Evolutionary conservation across 37 sponge, comb jelly and placozoan genomes (phyloP), one percentile per base, ranked within the genome.

Genomic region (Tethya wilhelma): DNA sequence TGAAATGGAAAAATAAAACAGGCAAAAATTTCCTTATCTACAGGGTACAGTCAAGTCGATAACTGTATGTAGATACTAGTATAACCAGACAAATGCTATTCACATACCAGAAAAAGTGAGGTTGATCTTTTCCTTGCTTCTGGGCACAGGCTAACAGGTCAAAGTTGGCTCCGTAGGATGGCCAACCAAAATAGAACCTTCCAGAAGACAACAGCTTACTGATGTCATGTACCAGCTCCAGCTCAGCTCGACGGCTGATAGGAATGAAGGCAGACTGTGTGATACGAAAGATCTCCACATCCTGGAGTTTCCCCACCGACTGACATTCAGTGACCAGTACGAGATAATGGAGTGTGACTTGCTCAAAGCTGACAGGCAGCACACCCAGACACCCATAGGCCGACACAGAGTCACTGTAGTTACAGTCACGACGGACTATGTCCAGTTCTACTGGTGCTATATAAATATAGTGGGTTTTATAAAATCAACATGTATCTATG

Each of bases 361-460:
- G 72, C 32, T 39, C 70, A 8, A 37, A 37, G 31, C 62, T 63
- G 22, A 83, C 73, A 4, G 22, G 63, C 41, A 95, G 70, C 3
- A 95, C 92, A 2, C 95, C 95, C 49, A 95, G 86, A 71, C 79
- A 85, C 0, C 86, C 86, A 69, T 89, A 85, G 17, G 95, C 89
- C 22, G 79, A 59, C 36, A 80, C 38, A 23, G 63, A 44, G 14
- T 91, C 89, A 12, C 62, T 33, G 71, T 91, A 88, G 26, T 31
- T 32, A 41, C 39, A 34, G 17, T 85, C 77, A 38, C 78, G 82
- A 0, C 79, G 71, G 14, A 91, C 30, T n/a, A 80, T 55, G 2
- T 91, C 92, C 30, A 60, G 57, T 67, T 95, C 95, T 5, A 43
- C 67, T 45, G 76, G 82, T 14, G 80, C 95, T 95, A 86, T 0